Evolutionary conservation across 2,797 vertebrate genomes (phyloP).

Genomic region (Florisuga fusca): DNA sequence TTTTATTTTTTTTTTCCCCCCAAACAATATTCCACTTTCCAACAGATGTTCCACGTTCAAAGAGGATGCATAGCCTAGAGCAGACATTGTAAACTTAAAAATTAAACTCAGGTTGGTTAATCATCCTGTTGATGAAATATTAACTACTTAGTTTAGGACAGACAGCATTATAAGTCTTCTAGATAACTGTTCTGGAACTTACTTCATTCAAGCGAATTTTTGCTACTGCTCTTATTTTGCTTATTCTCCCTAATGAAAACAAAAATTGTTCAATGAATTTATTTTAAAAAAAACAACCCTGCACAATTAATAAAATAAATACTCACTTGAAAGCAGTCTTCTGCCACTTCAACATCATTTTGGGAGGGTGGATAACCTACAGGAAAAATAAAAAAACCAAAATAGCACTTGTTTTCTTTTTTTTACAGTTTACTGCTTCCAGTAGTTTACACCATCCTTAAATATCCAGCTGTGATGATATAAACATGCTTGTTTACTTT

Average conservation of each 20-base stretch:
- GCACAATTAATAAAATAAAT: not conserved
- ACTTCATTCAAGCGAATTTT: not conserved
- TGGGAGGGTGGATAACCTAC: slow-evolving; percentile 87
- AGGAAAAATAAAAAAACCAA: not conserved
- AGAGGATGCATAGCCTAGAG: not conserved
- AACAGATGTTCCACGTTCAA: not conserved
- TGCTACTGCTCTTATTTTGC: not conserved
- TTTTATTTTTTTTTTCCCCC: not conserved
- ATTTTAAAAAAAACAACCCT: not conserved
- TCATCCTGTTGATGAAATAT: not conserved
- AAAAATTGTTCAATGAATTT: not conserved
- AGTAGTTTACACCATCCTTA: not conserved
- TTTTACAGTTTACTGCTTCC: not conserved
- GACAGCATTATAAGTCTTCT: not conserved
- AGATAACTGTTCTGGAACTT: not conserved
- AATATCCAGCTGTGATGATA: not conserved
- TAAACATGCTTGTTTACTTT: not conserved
- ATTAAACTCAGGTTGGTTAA: not conserved
- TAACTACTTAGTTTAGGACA: not conserved
- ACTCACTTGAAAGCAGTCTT: slow-evolving; percentile 93
- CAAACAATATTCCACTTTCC: not conserved
- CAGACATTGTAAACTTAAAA: not conserved
- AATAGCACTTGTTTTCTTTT: not conserved
- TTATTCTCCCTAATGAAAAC: not conserved
- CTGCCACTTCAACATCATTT: slow-evolving; percentile 87